These are phyloP conservation scores for Augochlora pura DNA, from an alignment of 1,140 invertebrate species.

Conservation along the genomic window DNA sequence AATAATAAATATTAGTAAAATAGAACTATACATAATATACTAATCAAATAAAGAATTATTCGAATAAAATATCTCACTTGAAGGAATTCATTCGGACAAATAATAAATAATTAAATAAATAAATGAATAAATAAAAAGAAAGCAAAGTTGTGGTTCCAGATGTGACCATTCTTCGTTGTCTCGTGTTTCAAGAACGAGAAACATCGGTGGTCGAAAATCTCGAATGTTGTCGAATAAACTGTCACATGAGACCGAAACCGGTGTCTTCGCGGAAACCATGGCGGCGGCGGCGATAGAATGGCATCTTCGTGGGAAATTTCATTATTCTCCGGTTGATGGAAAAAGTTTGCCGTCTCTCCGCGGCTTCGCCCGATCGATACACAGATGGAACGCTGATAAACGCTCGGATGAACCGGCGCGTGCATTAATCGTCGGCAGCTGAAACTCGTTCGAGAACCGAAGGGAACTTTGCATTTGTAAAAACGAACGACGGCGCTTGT, in stretches of 20 bases:
- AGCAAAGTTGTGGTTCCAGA: too few relatives aligned
- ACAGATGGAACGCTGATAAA: conserved; percentile 50
- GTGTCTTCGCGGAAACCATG: neutral
- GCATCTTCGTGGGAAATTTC: conserved; percentile 50
- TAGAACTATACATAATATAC: too few relatives aligned
- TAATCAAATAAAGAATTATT: too few relatives aligned
- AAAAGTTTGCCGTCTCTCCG: conserved; percentile 51
- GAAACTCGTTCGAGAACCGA: conserved; percentile 24
- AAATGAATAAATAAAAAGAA: too few relatives aligned
- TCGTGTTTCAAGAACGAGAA: neutral
- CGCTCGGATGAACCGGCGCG: conserved; percentile 12
- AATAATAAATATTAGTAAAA: too few relatives aligned
- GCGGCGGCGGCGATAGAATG: neutral
- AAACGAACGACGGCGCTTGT: conserved; percentile 7
- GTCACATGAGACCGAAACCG: neutral
- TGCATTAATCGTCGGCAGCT: conserved; percentile 32
- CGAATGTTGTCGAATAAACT: neutral
- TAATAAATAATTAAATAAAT: too few relatives aligned
- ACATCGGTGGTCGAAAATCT: neutral
- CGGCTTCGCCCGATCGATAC: conserved; percentile 44
- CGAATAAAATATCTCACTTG: too few relatives aligned
- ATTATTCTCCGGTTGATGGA: conserved; percentile 55
- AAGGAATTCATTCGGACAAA: too few relatives aligned
- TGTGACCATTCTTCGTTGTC: too few relatives aligned
- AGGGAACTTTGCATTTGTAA: conserved; percentile 14